Conservation (phyloP, 2,113 vertebrate species). For the Malurus alboscapulatus region DNA sequence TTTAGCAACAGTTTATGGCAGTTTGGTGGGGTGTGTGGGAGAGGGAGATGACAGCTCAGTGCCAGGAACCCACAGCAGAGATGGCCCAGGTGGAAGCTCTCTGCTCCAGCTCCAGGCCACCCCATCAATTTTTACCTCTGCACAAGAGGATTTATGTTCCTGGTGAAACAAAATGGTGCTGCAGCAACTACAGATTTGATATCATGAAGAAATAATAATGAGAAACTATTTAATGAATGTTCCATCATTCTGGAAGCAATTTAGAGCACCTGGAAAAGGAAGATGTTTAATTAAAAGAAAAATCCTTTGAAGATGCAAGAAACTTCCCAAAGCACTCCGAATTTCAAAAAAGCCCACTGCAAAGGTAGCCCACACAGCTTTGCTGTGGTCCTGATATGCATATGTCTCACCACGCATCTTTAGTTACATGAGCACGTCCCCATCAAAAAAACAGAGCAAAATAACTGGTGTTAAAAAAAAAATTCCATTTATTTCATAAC, state of each 20-base stretch:
- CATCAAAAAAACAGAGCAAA: background rate
- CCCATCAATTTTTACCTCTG: background rate
- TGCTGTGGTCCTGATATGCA: background rate
- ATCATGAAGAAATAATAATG: background rate
- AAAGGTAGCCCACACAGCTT: background rate
- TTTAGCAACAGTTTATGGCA: background rate
- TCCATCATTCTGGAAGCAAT: rapidly evolving
- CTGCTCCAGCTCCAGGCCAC: background rate
- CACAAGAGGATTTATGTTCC: background rate
- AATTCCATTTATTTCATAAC: background rate
- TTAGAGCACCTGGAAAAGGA: background rate
- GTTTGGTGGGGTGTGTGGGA: background rate
- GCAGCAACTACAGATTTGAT: background rate
- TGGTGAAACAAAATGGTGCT: background rate
- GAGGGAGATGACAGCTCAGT: background rate
- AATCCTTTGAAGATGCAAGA: background rate
- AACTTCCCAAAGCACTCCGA: background rate
- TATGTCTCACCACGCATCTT: background rate
- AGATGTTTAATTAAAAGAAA: background rate
- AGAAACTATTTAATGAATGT: background rate
- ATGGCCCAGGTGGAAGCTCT: background rate
- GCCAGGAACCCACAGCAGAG: rapidly evolving
- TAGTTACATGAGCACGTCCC: background rate
- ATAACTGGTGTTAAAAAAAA: background rate
- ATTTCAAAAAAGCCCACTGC: background rate